phyloP scores from a whole-genome alignment of 1,140 invertebrate species.

The Lepidurus apus region DNA sequence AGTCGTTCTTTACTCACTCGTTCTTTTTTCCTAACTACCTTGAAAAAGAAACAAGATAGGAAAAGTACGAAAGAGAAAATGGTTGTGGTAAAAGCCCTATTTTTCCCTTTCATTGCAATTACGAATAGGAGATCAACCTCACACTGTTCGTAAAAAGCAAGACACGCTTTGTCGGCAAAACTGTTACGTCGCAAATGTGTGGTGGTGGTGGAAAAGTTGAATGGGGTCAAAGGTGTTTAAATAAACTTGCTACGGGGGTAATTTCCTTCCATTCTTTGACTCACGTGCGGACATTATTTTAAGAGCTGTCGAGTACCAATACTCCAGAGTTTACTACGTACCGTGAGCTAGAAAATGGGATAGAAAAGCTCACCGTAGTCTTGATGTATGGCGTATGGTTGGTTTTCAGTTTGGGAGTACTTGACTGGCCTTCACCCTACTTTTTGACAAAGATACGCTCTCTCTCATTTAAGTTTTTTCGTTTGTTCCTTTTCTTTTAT shows the following conservation, averaged over 20 bases:
- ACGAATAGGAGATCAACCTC: background rate
- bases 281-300: background rate
- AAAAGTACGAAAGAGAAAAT: background rate
- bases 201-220: background rate
- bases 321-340: no score
- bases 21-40: background rate
- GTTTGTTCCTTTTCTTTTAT: background rate
- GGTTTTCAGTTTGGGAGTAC: background rate
- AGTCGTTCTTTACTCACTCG: background rate
- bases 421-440: background rate
- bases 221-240: slow-evolving; percentile 3
- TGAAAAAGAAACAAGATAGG: background rate
- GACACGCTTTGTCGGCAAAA: background rate
- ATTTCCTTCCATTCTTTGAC: background rate
- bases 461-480: background rate
- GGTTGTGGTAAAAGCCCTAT: background rate
- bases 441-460: background rate
- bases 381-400: background rate
- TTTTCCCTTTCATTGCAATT: background rate
- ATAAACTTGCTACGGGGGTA: background rate
- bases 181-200: background rate
- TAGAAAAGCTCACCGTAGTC: background rate
- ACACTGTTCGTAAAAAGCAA: background rate
- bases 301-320: background rate
- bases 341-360: background rate